Conservation (phyloP, 2,113 vertebrate species). For the Albula goreensis region DNA sequence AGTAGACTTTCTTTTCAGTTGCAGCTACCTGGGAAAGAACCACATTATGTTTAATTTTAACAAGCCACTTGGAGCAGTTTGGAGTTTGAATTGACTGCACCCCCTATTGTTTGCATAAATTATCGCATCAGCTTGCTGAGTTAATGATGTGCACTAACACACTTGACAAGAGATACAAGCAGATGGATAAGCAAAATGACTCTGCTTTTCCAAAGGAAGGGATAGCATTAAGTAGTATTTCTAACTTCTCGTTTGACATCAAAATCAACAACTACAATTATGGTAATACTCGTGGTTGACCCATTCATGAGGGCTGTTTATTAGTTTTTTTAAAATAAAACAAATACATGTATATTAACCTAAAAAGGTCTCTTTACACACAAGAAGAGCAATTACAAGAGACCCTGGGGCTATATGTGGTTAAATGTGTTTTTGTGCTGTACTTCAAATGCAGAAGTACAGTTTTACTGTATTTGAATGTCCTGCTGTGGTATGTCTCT, state of each 20-base stretch:
- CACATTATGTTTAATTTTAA: constrained; percentile 40
- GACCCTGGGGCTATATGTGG: neutral
- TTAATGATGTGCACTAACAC: neutral
- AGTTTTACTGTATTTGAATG: neutral
- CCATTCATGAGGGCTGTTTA: neutral
- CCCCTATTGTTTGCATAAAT: constrained; percentile 30
- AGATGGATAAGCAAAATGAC: neutral
- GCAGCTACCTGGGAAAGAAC: constrained; percentile 32
- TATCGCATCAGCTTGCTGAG: neutral
- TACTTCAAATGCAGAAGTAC: constrained; percentile 18
- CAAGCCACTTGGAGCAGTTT: constrained; percentile 15
- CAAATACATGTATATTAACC: neutral
- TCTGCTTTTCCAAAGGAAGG: neutral
- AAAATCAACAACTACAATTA: neutral
- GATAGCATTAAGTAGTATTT: neutral
- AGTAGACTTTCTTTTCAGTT: constrained; percentile 6
- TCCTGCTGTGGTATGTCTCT: neutral
- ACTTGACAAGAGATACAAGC: neutral
- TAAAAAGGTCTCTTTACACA: neutral
- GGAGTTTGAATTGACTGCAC: constrained; percentile 9
- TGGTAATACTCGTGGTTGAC: neutral
- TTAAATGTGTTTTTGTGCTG: neutral
- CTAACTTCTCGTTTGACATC: neutral
- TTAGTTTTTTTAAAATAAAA: neutral
- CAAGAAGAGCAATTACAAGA: neutral